Conservation (phyloP, 2,888 invertebrate genomes). For the Aphodius granarius region DNA sequence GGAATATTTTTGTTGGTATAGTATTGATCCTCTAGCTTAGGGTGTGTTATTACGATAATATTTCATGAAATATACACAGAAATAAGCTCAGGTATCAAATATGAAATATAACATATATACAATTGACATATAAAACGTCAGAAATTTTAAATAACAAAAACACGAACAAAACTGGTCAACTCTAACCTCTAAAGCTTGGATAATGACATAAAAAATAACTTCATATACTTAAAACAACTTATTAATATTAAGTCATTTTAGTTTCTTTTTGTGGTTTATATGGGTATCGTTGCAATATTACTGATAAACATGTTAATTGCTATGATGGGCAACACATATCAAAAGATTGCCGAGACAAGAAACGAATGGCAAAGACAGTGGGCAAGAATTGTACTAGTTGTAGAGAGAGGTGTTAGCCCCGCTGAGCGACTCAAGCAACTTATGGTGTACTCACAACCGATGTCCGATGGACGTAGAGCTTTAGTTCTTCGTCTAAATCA, state of each 20-base stretch:
- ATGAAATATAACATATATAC: too few species aligned
- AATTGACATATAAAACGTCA: too few species aligned
- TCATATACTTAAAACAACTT: too few species aligned
- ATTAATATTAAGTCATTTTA: conserved; percentile 47
- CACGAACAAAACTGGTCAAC: too few species aligned
- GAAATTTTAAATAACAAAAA: too few species aligned
- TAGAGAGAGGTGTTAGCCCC: conserved; percentile 95
- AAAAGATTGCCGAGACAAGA: conserved; percentile 94
- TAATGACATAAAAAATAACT: too few species aligned
- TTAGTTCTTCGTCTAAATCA: conserved; percentile 87
- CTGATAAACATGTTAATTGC: conserved; percentile 98
- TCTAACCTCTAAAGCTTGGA: too few species aligned
- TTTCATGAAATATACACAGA: not conserved
- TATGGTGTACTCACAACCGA: conserved; percentile 91
- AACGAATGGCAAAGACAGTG: conserved; percentile 99
- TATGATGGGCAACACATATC: conserved; percentile 99
- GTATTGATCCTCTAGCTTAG: not conserved
- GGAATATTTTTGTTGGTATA: not conserved
- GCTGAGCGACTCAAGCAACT: conserved; percentile 82
- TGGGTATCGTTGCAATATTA: conserved; percentile 94
- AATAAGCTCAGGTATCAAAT: too few species aligned
- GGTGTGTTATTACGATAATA: not conserved
- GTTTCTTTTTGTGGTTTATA: conserved; percentile 93
- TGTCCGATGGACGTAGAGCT: conserved; percentile 85
- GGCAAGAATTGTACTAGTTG: conserved; percentile 96